Conservation (phyloP, 2,113 vertebrate genomes). For the Pitta sordida region DNA sequence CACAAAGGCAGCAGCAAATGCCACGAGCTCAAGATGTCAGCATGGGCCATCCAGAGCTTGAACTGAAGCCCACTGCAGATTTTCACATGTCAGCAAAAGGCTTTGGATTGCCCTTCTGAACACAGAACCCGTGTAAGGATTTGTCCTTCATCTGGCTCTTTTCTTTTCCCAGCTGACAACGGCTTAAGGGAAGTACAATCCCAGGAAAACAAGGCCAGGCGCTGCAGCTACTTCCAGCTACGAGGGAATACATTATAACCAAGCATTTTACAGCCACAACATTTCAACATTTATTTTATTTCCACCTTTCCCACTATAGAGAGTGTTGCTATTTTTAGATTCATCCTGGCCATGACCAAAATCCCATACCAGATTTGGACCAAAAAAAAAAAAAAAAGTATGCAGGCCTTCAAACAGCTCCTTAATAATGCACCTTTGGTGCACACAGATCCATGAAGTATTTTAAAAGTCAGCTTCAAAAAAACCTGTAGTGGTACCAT, state of each 20-base stretch:
- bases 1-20: not conserved
- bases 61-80: not conserved
- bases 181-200: not conserved
- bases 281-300: not conserved
- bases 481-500: not conserved
- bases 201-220: not conserved
- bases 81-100: not conserved
- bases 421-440: not conserved
- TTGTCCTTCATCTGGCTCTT: not conserved
- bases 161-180: not conserved
- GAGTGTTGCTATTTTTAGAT: not conserved
- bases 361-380: not conserved
- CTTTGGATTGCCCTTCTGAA: not conserved
- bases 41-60: not conserved
- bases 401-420: not conserved
- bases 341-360: not conserved
- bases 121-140: not conserved
- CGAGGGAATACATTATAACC: not conserved
- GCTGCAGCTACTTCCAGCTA: not conserved
- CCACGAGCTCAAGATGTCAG: conserved; percentile 27
- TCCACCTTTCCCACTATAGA: not conserved
- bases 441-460: not conserved
- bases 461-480: not conserved
- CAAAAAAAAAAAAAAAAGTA: no score
- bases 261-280: not conserved